Evolutionary conservation across 2,113 vertebrate genomes (phyloP), one percentile per base, ranked within the genome.

Genomic region (Montifringilla adamsi): DNA sequence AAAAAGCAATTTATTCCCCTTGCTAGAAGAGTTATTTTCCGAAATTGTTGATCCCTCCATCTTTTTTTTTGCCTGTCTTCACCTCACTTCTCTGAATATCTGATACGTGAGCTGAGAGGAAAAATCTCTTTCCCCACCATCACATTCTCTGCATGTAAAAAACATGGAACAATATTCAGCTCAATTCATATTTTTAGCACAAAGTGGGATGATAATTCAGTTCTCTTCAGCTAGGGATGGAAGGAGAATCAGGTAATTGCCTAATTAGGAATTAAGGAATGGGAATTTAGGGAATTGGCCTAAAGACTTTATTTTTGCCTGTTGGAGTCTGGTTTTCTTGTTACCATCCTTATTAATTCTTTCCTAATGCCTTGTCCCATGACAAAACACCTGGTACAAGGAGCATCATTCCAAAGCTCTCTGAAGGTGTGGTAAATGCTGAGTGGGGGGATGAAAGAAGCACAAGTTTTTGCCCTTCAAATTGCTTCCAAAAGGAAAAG

Each of bases 321-420:
- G 85, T 41, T 88, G 79, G 77, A 79, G 55, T 18, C 82, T 72
- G 64, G 17, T 67, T 33, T 96, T 76, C 79, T 95, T 89, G 73
- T 68, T 89, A 41, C 56, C 35, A 24, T 68, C 79, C 53, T 89
- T 68, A 93, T 89, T 68, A 93, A 94, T 89, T 94, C 64, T 80
- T 79, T 92, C 56, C 86, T 93, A 92, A 87, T 87, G 58, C 43
- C 23, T 58, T 31, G 66, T 93, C 94, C 86, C 83, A 30, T 82
- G 93, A 58, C 44, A 92, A 82, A 97, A 96, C 90, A 95, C 88
- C 85, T 93, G 88, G 37, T 92, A 62, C 31, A 22, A 31, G 70
- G 33, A 60, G 35, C 91, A 90, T 20, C 2, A 52, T 68, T 84
- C 75, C 56, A 89, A 28, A 85, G 33, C 72, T 62, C 24, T 30